These are phyloP conservation scores for Chelon auratus DNA, from an alignment of 2,797 vertebrate genomes.

Conservation along the genomic window DNA sequence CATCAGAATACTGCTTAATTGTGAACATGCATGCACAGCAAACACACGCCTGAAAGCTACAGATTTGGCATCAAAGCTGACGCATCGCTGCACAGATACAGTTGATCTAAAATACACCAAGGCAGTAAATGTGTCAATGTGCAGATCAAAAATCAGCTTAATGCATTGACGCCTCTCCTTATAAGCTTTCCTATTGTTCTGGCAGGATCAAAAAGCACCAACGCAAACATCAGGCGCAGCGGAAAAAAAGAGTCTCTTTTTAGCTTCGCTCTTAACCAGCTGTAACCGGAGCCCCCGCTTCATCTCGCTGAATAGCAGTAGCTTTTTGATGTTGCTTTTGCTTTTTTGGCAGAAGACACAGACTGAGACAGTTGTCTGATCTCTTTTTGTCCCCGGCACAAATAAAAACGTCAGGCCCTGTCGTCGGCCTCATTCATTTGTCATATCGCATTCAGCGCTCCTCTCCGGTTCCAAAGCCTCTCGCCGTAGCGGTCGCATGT, in stretches of 20 bases:
- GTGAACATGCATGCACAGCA: too few species aligned
- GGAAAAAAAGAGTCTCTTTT: constrained; percentile 70
- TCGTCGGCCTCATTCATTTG: constrained; percentile 73
- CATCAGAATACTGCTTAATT: too few species aligned
- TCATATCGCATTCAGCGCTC: constrained; percentile 54
- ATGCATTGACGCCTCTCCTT: constrained; percentile 31
- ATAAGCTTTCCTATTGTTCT: constrained; percentile 57
- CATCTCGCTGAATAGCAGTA: constrained; percentile 51
- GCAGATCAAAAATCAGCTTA: constrained; percentile 34
- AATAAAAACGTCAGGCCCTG: constrained; percentile 77
- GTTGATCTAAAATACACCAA: constrained; percentile 12
- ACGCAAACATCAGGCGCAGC: constrained; percentile 49
- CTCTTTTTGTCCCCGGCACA: constrained; percentile 74
- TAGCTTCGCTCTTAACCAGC: constrained; percentile 63
- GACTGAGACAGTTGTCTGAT: constrained; percentile 77
- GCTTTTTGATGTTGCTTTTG: constrained; percentile 77
- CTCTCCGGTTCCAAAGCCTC: constrained; percentile 61
- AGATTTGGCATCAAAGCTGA: too few species aligned
- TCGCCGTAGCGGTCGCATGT: constrained; percentile 64
- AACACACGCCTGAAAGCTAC: too few species aligned
- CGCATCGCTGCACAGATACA: not conserved
- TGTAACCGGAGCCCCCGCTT: constrained; percentile 66
- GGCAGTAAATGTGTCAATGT: constrained; percentile 40
- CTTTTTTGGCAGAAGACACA: constrained; percentile 59
- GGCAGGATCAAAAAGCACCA: constrained; percentile 67